A percentile compares a stretch with the other conserved stretches of the same genome.
phyloP scores from a whole-genome alignment of 2,113 vertebrate genomes.

The Calonectris borealis region DNA sequence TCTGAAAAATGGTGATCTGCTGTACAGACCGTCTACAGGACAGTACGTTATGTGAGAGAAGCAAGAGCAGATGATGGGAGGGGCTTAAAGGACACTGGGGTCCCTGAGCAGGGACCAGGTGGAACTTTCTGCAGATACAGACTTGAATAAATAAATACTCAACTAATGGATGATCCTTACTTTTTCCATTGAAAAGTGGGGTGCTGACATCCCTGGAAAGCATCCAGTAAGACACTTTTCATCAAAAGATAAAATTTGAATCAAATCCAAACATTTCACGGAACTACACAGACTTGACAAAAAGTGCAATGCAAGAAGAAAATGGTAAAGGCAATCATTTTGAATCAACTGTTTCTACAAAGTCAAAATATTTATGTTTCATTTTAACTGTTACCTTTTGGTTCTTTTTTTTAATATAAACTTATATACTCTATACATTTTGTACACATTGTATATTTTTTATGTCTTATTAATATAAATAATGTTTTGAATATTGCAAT shows the following conservation, averaged over 20 bases:
- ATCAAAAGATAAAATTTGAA: not conserved
- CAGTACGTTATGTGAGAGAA: too few species aligned
- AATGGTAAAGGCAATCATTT: not conserved
- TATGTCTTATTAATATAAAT: not conserved
- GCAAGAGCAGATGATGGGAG: not conserved
- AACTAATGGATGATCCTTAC: not conserved
- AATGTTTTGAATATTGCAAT: not conserved
- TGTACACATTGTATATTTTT: not conserved
- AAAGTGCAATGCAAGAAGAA: not conserved
- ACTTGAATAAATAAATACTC: not conserved
- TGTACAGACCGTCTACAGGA: not conserved
- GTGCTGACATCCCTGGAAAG: not conserved
- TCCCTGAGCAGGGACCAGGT: not conserved
- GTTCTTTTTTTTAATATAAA: not conserved
- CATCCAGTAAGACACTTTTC: not conserved
- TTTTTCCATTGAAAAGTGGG: not conserved
- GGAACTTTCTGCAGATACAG: not conserved
- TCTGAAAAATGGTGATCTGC: not conserved
- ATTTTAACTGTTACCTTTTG: not conserved
- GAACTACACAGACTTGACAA: not conserved
- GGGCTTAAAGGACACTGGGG: not conserved
- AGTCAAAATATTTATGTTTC: constrained; percentile 29
- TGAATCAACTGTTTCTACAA: not conserved
- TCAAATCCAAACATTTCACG: not conserved
- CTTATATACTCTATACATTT: not conserved